Evolutionary conservation across 2,797 vertebrate genomes (phyloP).

Genomic region (Protonibea diacanthus): DNA sequence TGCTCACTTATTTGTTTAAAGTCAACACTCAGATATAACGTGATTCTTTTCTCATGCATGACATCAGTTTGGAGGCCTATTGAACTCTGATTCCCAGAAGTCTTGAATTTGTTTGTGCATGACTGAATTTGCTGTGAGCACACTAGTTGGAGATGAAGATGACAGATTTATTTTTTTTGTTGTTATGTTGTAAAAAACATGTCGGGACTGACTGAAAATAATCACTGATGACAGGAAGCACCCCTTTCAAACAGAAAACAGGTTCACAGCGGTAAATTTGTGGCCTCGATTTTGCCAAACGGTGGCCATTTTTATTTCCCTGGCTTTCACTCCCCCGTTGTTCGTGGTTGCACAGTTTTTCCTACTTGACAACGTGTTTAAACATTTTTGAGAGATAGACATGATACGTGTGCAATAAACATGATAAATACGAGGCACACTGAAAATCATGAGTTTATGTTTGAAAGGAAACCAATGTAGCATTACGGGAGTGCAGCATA

Average conservation of each 20-base stretch:
- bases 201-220: background rate
- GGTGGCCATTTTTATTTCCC: constrained; percentile 19
- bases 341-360: constrained; percentile 44
- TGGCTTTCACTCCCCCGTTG: constrained; percentile 33
- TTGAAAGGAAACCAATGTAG: constrained; percentile 75
- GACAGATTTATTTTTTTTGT: constrained; percentile 7
- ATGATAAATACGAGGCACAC: constrained; percentile 24
- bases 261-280: constrained; percentile 22
- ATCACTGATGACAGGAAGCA: constrained; percentile 28
- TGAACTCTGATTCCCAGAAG: constrained; percentile 45
- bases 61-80: constrained; percentile 53
- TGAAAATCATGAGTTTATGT: constrained; percentile 26
- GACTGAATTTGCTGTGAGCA: constrained; percentile 62
- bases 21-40: constrained; percentile 29
- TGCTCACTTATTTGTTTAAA: constrained; percentile 43
- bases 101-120: constrained; percentile 70
- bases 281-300: constrained; percentile 33
- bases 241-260: constrained; percentile 22
- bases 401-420: constrained; percentile 46
- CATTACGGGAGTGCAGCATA: constrained; percentile 68
- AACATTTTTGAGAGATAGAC: constrained; percentile 42
- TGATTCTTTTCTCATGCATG: constrained; percentile 69
- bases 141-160: constrained; percentile 23
- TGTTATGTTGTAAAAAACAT: constrained; percentile 39
- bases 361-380: constrained; percentile 41